Base-by-base conservation (phyloP, 2,888 invertebrate species). In the Biston stratarius region DNA sequence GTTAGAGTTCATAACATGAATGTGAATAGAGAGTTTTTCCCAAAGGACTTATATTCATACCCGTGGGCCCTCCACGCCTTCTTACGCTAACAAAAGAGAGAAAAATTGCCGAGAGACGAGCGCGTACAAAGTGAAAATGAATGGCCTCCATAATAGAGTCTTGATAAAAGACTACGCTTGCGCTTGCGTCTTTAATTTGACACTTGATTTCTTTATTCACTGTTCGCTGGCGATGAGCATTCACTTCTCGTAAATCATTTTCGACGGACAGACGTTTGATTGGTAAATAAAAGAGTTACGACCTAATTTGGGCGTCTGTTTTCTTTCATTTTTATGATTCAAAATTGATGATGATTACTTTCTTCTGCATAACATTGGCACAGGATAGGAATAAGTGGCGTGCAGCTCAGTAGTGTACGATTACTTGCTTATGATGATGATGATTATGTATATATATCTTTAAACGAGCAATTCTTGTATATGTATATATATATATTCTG, bases 151-250 rank as follows among this genome's bases (percentile, higher is more conserved):
- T 86, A 87, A 88, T 87, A 86, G 70, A 70, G 66, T 49, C 79
- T 56, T 82, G 73, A 83, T 85, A 83, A 86, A 83, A 83, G 81
- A 78, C 74, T 62, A 58, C 69, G 74, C 74, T 73, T 82, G 81
- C 83, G 84, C 80, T 71, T 81, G 83, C 76, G 77, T 77, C 83
- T 79, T 87, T 87, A 86, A 90, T 89, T 86, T 86, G 87, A 87
- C 85, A 86, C 81, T 82, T 89, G 88, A 91, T 91, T 91, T 89
- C 89, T 90, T 89, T 83, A 90, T 90, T 87, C 89, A 83, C 60
- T 71, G 33, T 90, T 87, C 89, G 83, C 60, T 71, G 33, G 70
- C 77, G 83, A 78, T 86, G 83, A 83, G 47, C 83, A 90, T 89
- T 86, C 88, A 82, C 60, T 73, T 15, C 71, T 77, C 84, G 77